Conservation (phyloP, 2,888 invertebrate species). For the Phytoseiulus persimilis region DNA sequence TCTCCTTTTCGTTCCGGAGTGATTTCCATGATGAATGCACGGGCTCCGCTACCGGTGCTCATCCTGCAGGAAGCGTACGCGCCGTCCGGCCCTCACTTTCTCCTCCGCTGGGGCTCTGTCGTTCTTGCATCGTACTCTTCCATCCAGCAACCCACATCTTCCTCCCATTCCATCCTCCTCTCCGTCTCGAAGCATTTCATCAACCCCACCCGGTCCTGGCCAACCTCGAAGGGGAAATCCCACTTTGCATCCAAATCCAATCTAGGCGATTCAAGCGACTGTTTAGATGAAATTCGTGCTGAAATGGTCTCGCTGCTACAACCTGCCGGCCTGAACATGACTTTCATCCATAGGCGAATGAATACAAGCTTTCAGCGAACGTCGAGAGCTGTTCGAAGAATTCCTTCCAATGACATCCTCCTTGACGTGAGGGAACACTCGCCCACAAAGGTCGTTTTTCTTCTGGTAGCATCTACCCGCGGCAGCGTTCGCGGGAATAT, state of each 20-base stretch:
- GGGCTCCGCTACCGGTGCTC: not conserved
- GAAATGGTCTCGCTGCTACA: not conserved
- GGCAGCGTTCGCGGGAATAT: too few relatives aligned
- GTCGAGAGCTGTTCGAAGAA: not conserved
- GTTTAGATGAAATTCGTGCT: not conserved
- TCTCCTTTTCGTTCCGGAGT: not conserved
- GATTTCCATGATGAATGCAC: not conserved
- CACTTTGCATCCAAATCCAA: not conserved
- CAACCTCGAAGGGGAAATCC: not conserved
- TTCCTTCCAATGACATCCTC: not conserved
- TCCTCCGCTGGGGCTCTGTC: too few relatives aligned
- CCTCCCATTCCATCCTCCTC: not conserved
- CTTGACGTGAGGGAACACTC: too few relatives aligned
- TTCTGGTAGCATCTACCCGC: too few relatives aligned
- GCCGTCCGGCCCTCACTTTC: not conserved
- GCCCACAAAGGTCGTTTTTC: too few relatives aligned
- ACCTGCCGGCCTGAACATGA: not conserved
- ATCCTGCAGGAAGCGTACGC: not conserved
- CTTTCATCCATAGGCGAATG: not conserved
- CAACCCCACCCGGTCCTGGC: not conserved
- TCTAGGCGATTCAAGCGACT: not conserved
- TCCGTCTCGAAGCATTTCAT: not conserved
- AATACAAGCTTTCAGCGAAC: not conserved
- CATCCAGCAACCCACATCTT: not conserved
- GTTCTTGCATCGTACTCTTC: not conserved